phyloP scores from a whole-genome alignment of 2,797 vertebrate genomes.

The Cynodonichthys magdalenae region DNA sequence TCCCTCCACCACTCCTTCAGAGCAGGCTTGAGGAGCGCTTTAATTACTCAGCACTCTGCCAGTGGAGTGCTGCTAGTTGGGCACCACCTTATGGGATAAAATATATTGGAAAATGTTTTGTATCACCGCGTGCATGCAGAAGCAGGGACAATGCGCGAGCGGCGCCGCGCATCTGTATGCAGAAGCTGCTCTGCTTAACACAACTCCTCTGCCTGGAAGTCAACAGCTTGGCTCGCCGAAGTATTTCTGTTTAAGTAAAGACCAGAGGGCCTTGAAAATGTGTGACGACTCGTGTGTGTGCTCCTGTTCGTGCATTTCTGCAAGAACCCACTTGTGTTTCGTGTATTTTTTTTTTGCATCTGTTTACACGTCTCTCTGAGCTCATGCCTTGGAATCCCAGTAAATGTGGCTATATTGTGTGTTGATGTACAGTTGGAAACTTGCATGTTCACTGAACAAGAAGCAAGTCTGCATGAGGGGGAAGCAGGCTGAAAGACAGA shows the following conservation, averaged over 20 bases:
- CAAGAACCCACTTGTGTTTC: constrained; percentile 24
- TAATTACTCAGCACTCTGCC: constrained; percentile 68
- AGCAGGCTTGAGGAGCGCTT: constrained; percentile 47
- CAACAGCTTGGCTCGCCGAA: constrained; percentile 52
- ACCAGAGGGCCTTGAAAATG: constrained; percentile 40
- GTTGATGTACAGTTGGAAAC: constrained; percentile 26
- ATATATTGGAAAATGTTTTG: constrained; percentile 23
- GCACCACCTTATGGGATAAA: constrained; percentile 26
- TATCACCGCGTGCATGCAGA: constrained; percentile 22
- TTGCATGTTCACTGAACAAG: constrained; percentile 41
- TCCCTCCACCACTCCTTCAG: constrained; percentile 33
- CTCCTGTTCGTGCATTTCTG: constrained; percentile 15
- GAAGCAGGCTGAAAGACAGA: constrained; percentile 26
- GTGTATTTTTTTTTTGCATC: constrained; percentile 8
- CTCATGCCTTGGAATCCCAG: background rate
- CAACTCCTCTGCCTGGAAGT: constrained; percentile 41
- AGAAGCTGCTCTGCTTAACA: constrained; percentile 27
- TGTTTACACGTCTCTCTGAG: constrained; percentile 1
- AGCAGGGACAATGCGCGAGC: constrained; percentile 11
- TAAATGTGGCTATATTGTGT: constrained; percentile 2
- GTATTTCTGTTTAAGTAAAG: constrained; percentile 56
- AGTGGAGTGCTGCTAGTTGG: constrained; percentile 34
- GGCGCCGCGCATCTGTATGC: constrained; percentile 25
- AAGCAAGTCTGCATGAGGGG: constrained; percentile 45
- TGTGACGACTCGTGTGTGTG: constrained; percentile 2